Conservation (phyloP, 2,888 invertebrate species). For the Margaritifera margaritifera region DNA sequence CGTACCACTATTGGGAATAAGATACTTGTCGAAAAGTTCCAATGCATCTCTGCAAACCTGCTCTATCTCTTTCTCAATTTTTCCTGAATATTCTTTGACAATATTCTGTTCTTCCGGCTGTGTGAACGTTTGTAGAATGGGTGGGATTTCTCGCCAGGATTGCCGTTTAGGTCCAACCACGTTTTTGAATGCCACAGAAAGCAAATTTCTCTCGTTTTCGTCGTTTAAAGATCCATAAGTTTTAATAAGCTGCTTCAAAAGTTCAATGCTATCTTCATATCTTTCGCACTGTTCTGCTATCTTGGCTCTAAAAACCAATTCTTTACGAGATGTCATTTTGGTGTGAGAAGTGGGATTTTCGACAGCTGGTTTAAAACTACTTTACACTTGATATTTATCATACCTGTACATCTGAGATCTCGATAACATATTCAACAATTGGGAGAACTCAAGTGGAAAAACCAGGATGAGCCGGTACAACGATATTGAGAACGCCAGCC, state of each 20-base stretch:
- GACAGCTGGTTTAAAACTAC: no score
- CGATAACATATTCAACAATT: no score
- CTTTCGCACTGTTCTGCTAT: conserved; percentile 98
- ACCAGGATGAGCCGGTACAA: no score
- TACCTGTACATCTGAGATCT: no score
- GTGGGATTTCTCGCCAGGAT: conserved; percentile 88
- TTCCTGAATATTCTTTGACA: conserved; percentile 99
- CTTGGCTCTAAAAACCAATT: conserved; percentile 21
- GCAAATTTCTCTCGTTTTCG: conserved; percentile 97
- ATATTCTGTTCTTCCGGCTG: conserved; percentile 87
- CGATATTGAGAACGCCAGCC: no score
- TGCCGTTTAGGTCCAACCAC: conserved; percentile 97
- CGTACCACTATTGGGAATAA: conserved; percentile 96
- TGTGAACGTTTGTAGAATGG: neutral
- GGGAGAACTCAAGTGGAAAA: no score
- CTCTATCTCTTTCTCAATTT: conserved; percentile 98
- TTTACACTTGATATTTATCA: no score
- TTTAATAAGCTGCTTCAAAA: conserved; percentile 85
- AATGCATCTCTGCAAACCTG: conserved; percentile 99
- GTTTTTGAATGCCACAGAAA: conserved; percentile 99
- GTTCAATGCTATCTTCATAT: conserved; percentile 78
- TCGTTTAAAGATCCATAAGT: conserved; percentile 82
- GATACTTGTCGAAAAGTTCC: conserved; percentile 97
- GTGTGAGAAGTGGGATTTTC: no score
- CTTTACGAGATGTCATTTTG: no score